Evolutionary conservation across 2,797 vertebrate species (phyloP).

Genomic region (Perodicticus potto): DNA sequence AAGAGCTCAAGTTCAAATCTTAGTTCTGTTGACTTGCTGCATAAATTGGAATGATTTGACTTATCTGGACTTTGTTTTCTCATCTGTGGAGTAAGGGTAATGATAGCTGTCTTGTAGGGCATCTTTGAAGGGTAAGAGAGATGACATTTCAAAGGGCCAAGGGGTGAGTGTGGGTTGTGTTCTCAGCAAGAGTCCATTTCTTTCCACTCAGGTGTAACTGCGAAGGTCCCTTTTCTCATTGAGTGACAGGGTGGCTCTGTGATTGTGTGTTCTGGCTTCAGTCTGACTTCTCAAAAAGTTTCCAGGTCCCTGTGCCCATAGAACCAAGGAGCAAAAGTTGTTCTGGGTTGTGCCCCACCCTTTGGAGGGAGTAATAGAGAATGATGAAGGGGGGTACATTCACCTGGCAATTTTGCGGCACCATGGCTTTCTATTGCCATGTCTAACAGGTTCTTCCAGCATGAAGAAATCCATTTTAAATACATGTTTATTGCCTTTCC

Average conservation of each 20-base stretch:
- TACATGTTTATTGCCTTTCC: constrained; percentile 77
- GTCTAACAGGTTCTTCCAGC: constrained; percentile 83
- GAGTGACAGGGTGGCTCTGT: rapidly evolving
- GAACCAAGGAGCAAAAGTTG: neutral
- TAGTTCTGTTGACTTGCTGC: neutral
- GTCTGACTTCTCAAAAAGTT: neutral
- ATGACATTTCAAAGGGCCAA: neutral
- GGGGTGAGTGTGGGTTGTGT: no score
- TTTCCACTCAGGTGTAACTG: rapidly evolving
- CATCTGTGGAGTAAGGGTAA: neutral
- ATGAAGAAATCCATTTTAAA: constrained; percentile 81
- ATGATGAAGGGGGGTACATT: neutral
- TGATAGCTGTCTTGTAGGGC: rapidly evolving
- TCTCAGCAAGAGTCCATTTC: neutral
- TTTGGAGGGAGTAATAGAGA: neutral
- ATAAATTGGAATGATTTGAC: neutral
- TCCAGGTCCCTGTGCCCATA: neutral
- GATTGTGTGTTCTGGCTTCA: rapidly evolving
- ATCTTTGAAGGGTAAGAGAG: neutral
- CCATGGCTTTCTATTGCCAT: constrained; percentile 69
- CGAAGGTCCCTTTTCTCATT: rapidly evolving
- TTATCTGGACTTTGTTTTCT: neutral
- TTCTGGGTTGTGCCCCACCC: neutral
- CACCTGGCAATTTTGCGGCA: neutral
- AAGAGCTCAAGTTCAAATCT: neutral